A percentile compares a stretch with the other conserved stretches of the same genome.
phyloP scores from a whole-genome alignment of 1,140 invertebrate species.

The Sminthurinus signatus region DNA sequence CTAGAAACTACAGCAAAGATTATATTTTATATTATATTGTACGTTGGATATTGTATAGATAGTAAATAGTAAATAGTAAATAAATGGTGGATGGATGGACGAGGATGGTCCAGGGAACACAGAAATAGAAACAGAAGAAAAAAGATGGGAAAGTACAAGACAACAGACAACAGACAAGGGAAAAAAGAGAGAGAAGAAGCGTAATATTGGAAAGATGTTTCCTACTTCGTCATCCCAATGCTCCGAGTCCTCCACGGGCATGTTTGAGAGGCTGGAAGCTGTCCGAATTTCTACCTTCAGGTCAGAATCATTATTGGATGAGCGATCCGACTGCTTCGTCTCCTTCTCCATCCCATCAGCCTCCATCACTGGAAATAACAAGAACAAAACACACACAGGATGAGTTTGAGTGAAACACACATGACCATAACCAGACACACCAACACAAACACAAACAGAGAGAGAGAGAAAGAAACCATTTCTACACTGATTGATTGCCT shows the following conservation, averaged over 20 bases:
- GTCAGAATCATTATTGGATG: conserved; percentile 78
- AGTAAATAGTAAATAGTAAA: too few relatives aligned
- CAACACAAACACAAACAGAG: background rate
- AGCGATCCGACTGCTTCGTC: conserved; percentile 72
- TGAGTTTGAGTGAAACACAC: background rate
- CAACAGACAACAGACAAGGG: too few relatives aligned
- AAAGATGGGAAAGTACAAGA: too few relatives aligned
- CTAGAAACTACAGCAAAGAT: too few relatives aligned
- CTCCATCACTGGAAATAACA: conserved; percentile 44
- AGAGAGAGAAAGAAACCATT: conserved; percentile 7
- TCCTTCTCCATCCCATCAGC: conserved; percentile 64
- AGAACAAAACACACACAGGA: conserved; percentile 10
- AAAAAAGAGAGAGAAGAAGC: too few relatives aligned
- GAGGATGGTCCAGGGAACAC: too few relatives aligned
- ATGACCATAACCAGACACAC: background rate
- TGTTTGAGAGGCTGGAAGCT: conserved; percentile 68
- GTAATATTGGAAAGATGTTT: too few relatives aligned
- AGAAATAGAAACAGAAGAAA: too few relatives aligned
- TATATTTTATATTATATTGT: too few relatives aligned
- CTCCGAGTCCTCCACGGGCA: conserved; percentile 53
- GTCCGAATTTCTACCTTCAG: conserved; percentile 79
- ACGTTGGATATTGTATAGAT: too few relatives aligned
- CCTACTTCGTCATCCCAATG: conserved; percentile 50
- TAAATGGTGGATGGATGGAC: too few relatives aligned
- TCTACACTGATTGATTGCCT: conserved; percentile 17